A percentile compares a stretch with the other conserved stretches of the same genome.
These are phyloP conservation scores for Podargus strigoides DNA, from an alignment of 2,797 vertebrate species.

Conservation along the genomic window DNA sequence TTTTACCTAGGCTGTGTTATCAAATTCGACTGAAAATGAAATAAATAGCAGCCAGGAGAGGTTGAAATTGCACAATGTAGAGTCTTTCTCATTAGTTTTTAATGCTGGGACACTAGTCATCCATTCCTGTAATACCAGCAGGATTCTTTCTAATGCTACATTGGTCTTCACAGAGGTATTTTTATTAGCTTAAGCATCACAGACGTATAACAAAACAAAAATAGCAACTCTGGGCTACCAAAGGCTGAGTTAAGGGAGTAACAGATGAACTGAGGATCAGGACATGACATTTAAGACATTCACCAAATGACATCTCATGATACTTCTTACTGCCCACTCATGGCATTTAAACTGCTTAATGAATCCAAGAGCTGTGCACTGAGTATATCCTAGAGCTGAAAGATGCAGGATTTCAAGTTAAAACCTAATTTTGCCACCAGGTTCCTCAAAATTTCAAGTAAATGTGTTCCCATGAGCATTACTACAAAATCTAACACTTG, in stretches of 20 bases:
- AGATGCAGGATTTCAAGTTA: background rate
- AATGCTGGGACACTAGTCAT: background rate
- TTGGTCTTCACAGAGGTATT: background rate
- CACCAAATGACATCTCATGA: background rate
- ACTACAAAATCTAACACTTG: background rate
- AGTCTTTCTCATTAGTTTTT: background rate
- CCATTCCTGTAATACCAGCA: background rate
- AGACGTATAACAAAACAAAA: slow-evolving; percentile 1
- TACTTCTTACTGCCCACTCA: slow-evolving; percentile 13
- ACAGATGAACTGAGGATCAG: slow-evolving; percentile 1
- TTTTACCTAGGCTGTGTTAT: background rate
- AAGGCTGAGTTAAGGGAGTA: background rate
- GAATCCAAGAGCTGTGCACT: background rate
- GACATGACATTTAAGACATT: slow-evolving; percentile 27
- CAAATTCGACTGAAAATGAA: background rate
- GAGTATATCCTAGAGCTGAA: background rate
- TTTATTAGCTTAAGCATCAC: slow-evolving; percentile 19
- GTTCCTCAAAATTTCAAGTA: background rate
- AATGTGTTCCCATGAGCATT: background rate
- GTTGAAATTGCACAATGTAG: background rate
- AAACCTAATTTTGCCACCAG: background rate
- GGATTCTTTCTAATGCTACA: background rate
- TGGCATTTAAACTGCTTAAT: background rate
- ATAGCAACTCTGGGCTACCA: background rate
- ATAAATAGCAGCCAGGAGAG: background rate